Percentiles rank a stretch among this genome's conserved stretches.
These are phyloP conservation scores for Naso thynnoides DNA, from an alignment of 2,797 vertebrate species.

Conservation along the genomic window DNA sequence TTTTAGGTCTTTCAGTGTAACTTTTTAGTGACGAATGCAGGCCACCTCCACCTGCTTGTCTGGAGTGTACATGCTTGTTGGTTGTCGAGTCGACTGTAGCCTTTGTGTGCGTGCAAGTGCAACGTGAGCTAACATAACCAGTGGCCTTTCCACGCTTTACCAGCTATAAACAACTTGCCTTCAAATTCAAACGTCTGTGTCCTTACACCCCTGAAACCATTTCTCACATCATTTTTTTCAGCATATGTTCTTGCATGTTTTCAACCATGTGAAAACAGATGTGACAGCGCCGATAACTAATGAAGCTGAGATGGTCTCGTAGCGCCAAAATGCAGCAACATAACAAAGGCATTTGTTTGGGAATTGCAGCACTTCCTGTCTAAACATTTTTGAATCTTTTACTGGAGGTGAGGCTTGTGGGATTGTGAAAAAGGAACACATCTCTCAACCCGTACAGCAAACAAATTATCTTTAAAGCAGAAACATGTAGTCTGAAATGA, in stretches of 20 bases:
- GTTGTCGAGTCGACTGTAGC: too few species aligned
- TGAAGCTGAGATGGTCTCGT: neutral
- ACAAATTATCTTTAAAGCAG: neutral
- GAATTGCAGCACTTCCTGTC: neutral
- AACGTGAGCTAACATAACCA: too few species aligned
- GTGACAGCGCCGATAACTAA: neutral
- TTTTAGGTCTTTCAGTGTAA: too few species aligned
- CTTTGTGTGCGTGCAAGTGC: too few species aligned
- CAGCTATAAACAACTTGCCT: neutral
- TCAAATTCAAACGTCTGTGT: neutral
- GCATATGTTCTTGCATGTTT: too few species aligned
- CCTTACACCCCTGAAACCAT: neutral
- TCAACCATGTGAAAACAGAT: neutral
- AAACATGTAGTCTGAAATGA: too few species aligned
- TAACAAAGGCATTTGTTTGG: neutral
- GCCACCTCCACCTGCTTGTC: too few species aligned
- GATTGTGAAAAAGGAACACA: neutral
- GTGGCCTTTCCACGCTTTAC: too few species aligned
- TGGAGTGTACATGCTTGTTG: too few species aligned
- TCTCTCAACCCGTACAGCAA: too few species aligned
- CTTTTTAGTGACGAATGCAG: too few species aligned
- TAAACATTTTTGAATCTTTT: neutral
- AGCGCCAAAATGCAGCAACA: constrained; percentile 1
- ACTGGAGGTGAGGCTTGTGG: neutral
- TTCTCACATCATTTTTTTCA: too few species aligned